Base-by-base conservation (phyloP, 2,113 vertebrate genomes). In the Brevimyrus niger region DNA sequence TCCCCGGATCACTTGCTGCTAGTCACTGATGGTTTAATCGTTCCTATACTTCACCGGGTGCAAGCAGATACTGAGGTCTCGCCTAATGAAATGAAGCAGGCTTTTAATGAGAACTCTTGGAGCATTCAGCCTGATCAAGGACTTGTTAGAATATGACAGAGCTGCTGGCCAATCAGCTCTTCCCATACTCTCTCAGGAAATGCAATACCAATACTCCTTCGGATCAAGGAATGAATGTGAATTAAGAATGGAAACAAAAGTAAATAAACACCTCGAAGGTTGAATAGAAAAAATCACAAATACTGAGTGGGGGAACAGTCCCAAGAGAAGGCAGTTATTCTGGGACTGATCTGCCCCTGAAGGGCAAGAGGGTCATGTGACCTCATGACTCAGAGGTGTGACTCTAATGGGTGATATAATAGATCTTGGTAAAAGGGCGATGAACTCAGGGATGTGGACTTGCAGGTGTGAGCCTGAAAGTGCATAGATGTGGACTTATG, bases 21-120 rank as follows among this genome's bases (percentile, higher is more conserved):
- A 58, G 48, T 87, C 38, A 61, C 55, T 35, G 51, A 80, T 27
- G 73, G 89, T 89, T 90, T 69, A 89, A 87, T 89, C 84, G 89
- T 69, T 50, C 83, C 69, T 48, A 65, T 38, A 31, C 19, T 42
- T 86, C 84, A 53, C 65, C 8, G 31, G 92, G 93, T 92, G 91
- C 91, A 51, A 88, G 90, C 88, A 93, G 93, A 92, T 93, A 93
- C 89, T 92, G 90, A 89, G 92, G 92, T 88, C 87, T 90, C 69
- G 90, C 93, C 90, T 93, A 89, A 91, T 90, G 89, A 89, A 93
- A 94, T 94, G 91, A 95, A 96, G 94, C 92, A 93, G 90, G 23
- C 55, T 91, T 94, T 95, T 94, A 94, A 94, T 93, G 89, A 91
- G 93, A 91, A 89, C 92, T 92, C 48, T 87, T 93, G 93, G 91